phyloP scores from a whole-genome alignment of 2,113 vertebrate genomes.

The Pelmatolapia mariae region DNA sequence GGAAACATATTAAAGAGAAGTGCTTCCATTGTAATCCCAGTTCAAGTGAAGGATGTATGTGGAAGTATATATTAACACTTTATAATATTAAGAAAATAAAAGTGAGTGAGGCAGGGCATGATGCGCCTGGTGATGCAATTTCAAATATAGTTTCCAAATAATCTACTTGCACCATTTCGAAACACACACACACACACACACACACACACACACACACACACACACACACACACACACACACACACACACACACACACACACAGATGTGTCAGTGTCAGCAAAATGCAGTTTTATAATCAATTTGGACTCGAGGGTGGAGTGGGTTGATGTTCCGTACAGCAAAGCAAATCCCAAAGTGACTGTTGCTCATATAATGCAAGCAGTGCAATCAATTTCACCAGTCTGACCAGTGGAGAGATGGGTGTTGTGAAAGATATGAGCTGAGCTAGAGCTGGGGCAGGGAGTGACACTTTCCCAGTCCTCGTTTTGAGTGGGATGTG shows the following conservation, averaged over 20 bases:
- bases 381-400: conserved; percentile 60
- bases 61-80: neutral
- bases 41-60: neutral
- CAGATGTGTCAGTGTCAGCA: conserved; percentile 53
- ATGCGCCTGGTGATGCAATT: neutral
- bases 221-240: conserved; percentile 4
- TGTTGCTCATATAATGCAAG: conserved; percentile 57
- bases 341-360: conserved; percentile 69
- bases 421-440: conserved; percentile 31
- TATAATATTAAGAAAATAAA: neutral
- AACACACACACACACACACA: neutral
- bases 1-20: neutral
- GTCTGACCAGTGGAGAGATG: conserved; percentile 22
- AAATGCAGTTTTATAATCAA: conserved; percentile 67
- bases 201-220: conserved; percentile 3
- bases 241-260: conserved; percentile 10
- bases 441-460: conserved; percentile 2
- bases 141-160: neutral
- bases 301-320: conserved; percentile 55
- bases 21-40: neutral
- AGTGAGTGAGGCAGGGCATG: neutral
- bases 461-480: neutral
- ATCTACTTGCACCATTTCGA: neutral
- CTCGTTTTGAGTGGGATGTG: neutral
- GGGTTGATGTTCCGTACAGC: conserved; percentile 55